Percentiles rank a stretch among this genome's conserved stretches.
These are phyloP conservation scores for Pseudoatta argentina DNA, from an alignment of 1,140 invertebrate genomes.

Conservation along the genomic window DNA sequence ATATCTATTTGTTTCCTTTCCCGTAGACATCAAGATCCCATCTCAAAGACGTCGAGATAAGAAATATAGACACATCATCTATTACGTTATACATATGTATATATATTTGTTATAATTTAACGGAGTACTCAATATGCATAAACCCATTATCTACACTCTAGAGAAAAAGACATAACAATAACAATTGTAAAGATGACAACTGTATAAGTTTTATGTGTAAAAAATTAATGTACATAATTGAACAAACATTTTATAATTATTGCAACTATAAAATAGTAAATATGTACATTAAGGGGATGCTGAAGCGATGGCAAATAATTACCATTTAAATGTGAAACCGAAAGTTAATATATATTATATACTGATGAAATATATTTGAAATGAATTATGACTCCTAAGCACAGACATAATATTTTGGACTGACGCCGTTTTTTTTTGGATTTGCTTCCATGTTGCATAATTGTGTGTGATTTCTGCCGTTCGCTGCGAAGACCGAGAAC, in stretches of 20 bases:
- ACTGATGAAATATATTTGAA: background rate
- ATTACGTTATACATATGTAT: no score
- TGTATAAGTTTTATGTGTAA: no score
- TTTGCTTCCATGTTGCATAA: background rate
- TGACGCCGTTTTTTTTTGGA: background rate
- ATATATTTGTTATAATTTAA: constrained; percentile 5
- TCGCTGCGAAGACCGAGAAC: background rate
- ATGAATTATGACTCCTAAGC: background rate
- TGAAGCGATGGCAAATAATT: no score
- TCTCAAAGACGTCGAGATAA: constrained; percentile 24
- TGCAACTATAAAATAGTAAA: no score
- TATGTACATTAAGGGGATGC: no score
- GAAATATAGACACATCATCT: background rate
- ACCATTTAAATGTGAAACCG: no score
- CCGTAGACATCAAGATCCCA: background rate
- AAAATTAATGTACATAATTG: no score
- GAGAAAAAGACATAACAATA: no score
- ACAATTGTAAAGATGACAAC: no score
- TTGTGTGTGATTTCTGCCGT: background rate
- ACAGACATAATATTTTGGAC: background rate
- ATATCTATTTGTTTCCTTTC: constrained; percentile 20
- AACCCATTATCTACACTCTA: background rate
- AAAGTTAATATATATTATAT: background rate
- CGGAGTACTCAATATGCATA: background rate
- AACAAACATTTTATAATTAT: no score